These are phyloP conservation scores for Ochlodes sylvanus DNA, from an alignment of 2,888 invertebrate genomes.

Conservation along the genomic window DNA sequence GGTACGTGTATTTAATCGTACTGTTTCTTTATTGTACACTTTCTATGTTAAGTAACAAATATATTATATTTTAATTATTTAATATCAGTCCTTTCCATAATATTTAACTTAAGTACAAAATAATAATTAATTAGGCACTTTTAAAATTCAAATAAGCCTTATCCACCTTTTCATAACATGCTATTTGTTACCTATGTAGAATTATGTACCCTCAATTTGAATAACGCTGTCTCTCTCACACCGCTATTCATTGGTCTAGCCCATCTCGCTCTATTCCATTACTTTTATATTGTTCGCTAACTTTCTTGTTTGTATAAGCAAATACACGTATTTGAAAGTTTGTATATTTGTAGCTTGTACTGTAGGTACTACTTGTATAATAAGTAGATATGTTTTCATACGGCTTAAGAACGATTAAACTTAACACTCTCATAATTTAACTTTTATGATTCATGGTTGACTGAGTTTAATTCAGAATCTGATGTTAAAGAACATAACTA, in stretches of 20 bases:
- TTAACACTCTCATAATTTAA: conserved; percentile 20
- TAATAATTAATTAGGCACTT: neutral
- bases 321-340: conserved; percentile 85
- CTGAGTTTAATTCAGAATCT: neutral
- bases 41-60: no score
- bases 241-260: conserved; percentile 49
- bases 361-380: conserved; percentile 59
- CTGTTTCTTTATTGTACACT: no score
- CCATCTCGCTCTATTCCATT: conserved; percentile 79
- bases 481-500: neutral
- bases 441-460: neutral
- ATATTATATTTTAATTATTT: no score
- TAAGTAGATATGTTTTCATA: conserved; percentile 41
- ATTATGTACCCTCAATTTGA: conserved; percentile 85
- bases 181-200: conserved; percentile 85
- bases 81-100: no score
- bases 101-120: neutral
- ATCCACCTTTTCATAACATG: conserved; percentile 78
- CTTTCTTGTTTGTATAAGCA: conserved; percentile 85
- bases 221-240: conserved; percentile 73
- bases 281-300: conserved; percentile 86
- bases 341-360: conserved; percentile 82
- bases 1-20: no score
- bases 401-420: conserved; percentile 27
- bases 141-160: conserved; percentile 52